Percentiles rank a stretch among this genome's conserved stretches.
These are phyloP conservation scores for Mus caroli DNA, from an alignment of 2,797 vertebrate genomes.

Conservation along the genomic window DNA sequence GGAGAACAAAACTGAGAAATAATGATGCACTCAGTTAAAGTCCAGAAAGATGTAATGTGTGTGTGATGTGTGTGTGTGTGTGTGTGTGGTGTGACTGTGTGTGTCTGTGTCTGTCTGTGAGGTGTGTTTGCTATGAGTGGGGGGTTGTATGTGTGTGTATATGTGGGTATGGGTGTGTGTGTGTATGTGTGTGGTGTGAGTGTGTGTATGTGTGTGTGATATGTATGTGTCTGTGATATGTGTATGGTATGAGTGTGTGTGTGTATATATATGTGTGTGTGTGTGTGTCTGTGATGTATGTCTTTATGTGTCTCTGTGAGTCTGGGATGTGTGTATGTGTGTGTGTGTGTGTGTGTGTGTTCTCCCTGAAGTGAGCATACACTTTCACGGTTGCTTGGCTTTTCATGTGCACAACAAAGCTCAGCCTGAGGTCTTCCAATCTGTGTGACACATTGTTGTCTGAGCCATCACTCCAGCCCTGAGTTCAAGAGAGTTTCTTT, in stretches of 20 bases:
- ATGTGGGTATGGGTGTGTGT: neutral
- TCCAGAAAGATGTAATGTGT: neutral
- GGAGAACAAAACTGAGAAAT: neutral
- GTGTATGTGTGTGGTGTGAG: too few species aligned
- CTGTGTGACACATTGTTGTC: too few species aligned
- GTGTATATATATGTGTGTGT: too few species aligned
- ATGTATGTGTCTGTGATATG: too few species aligned
- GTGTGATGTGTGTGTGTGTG: neutral
- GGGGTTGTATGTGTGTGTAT: too few species aligned
- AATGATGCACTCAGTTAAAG: neutral
- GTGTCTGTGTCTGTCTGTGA: too few species aligned
- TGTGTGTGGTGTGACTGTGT: neutral
- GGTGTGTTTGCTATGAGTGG: neutral
- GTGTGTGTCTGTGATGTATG: neutral
- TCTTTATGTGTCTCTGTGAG: too few species aligned
- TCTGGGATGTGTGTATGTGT: neutral
- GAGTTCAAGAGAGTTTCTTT: too few species aligned
- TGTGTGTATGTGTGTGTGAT: neutral
- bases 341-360: neutral
- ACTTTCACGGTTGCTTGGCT: neutral
- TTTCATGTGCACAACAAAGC: neutral
- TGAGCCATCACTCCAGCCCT: too few species aligned
- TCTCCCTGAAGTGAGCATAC: neutral
- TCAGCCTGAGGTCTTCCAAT: too few species aligned
- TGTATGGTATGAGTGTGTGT: neutral